phyloP scores from a whole-genome alignment of 1,140 invertebrate genomes.

The Aphidius ervi region DNA sequence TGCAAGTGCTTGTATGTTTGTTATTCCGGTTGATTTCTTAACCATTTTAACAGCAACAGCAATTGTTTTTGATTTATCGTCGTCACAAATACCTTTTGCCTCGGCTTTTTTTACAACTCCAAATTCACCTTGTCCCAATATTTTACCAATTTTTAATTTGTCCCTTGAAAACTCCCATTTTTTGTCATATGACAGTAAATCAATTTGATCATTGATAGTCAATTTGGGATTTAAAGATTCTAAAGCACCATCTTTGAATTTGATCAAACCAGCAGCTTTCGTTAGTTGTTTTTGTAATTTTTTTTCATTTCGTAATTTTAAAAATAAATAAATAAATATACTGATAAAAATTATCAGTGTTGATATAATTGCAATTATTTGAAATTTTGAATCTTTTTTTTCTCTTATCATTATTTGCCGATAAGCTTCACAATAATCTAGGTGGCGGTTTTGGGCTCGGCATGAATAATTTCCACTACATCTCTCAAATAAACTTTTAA shows the following conservation, averaged over 20 bases:
- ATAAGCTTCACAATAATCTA: constrained; percentile 34
- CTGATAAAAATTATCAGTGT: constrained; percentile 50
- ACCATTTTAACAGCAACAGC: constrained; percentile 83
- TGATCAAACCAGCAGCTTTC: constrained; percentile 59
- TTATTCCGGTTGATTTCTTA: constrained; percentile 68
- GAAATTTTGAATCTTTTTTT: constrained; percentile 29
- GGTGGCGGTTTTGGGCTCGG: constrained; percentile 37
- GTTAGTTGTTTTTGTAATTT: constrained; percentile 59
- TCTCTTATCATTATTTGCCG: constrained; percentile 47
- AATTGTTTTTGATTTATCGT: constrained; percentile 61
- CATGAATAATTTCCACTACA: constrained; percentile 49
- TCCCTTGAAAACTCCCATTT: constrained; percentile 87
- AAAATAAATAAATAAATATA: constrained; percentile 52
- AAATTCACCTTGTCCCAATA: constrained; percentile 87
- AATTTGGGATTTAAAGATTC: constrained; percentile 84
- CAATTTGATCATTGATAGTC: constrained; percentile 85
- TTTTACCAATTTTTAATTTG: constrained; percentile 79
- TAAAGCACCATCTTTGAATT: constrained; percentile 76
- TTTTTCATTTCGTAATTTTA: constrained; percentile 58
- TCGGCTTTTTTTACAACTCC: constrained; percentile 88
- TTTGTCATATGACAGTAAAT: constrained; percentile 84
- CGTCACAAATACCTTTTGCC: constrained; percentile 70
- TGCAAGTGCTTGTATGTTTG: constrained; percentile 73
- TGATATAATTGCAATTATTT: constrained; percentile 48
- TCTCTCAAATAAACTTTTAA: constrained; percentile 40